Evolutionary conservation across 2,888 invertebrate species (phyloP).

Genomic region (Metopia argyrocephala): DNA sequence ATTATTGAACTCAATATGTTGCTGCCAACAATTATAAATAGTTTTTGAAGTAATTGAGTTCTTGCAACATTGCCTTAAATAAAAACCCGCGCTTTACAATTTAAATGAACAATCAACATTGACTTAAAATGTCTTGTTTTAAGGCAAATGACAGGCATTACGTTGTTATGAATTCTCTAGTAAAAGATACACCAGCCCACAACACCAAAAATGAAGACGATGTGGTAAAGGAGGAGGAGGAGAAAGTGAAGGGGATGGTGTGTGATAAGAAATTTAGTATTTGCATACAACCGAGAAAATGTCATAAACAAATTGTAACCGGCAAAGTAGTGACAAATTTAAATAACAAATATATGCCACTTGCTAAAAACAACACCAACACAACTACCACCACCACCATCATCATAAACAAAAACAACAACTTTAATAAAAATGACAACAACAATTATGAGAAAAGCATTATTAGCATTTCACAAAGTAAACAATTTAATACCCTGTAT

Average conservation of each 20-base stretch:
- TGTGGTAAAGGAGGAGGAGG: neutral
- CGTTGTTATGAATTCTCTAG: conserved; percentile 11
- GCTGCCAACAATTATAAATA: neutral
- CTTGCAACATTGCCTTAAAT: neutral
- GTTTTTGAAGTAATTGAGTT: neutral
- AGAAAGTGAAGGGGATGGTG: neutral
- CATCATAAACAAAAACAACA: neutral
- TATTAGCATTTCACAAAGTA: conserved; percentile 30
- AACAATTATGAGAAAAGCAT: conserved; percentile 13
- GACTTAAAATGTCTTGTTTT: neutral
- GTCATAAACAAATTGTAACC: conserved; percentile 1
- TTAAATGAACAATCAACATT: neutral
- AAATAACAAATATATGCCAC: conserved; percentile 13
- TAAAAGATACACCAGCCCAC: neutral
- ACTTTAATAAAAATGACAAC: neutral
- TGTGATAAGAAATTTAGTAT: neutral
- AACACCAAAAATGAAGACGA: neutral
- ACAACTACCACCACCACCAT: neutral
- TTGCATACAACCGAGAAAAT: conserved; percentile 10
- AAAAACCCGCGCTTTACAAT: neutral
- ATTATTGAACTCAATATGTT: conserved; percentile 5
- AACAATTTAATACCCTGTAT: conserved; percentile 8
- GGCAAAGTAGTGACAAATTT: neutral
- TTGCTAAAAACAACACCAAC: neutral
- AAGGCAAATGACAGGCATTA: neutral